Evolutionary conservation across 2,888 invertebrate species (phyloP).

Genomic region (Cylloceria caligata): DNA sequence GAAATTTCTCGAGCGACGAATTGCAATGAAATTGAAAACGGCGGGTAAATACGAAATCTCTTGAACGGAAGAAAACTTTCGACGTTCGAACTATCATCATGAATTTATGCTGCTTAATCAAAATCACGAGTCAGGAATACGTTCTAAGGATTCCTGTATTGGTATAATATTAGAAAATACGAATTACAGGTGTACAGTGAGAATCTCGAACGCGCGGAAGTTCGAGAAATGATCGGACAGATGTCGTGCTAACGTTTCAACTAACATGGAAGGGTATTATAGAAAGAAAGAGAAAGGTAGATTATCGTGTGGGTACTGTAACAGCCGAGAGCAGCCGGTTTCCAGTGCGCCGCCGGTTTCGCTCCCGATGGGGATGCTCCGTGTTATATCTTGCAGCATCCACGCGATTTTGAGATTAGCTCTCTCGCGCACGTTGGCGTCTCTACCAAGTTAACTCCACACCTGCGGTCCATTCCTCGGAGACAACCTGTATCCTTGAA

Average conservation of each 20-base stretch:
- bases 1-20: too few species aligned
- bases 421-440: slow-evolving; percentile 52
- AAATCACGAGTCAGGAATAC: too few species aligned
- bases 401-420: slow-evolving; percentile 14
- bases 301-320: slow-evolving; percentile 27
- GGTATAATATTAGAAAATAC: background rate
- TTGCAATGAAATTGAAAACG: too few species aligned
- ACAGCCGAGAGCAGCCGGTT: slow-evolving; percentile 70
- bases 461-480: slow-evolving; percentile 3
- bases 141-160: background rate
- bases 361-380: slow-evolving; percentile 75
- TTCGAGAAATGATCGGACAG: slow-evolving; percentile 36
- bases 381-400: slow-evolving; percentile 52
- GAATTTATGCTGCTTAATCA: background rate
- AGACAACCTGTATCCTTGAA: background rate
- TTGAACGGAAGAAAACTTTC: background rate
- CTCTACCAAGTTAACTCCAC: background rate
- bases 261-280: slow-evolving; percentile 23
- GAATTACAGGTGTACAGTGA: background rate
- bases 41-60: too few species aligned
- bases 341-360: slow-evolving; percentile 78
- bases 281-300: slow-evolving; percentile 16
- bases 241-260: slow-evolving; percentile 39
- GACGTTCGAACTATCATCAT: background rate
- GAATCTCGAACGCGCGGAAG: slow-evolving; percentile 45